Evolutionary conservation across 64 coral and sea anemone genomes (phyloP).

Genomic region (Montipora sp.): DNA sequence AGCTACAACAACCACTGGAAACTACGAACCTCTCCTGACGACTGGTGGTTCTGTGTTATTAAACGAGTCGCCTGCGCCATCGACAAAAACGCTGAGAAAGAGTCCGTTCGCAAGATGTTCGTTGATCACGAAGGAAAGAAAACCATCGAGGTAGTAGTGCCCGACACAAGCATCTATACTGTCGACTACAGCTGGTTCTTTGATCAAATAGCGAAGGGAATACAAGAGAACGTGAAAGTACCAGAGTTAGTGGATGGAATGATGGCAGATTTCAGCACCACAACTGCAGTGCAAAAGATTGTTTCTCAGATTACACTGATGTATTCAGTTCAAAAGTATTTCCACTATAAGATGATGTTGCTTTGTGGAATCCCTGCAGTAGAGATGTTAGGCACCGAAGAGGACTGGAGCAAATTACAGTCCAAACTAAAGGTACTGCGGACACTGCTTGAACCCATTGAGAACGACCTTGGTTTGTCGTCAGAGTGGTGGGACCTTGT

Average conservation of each 20-base stretch:
- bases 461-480: slow-evolving; percentile 29
- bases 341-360: neutral
- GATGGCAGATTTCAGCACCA: slow-evolving; percentile 69
- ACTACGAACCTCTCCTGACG: slow-evolving; percentile 79
- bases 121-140: slow-evolving; percentile 84
- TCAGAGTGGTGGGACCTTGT: slow-evolving; percentile 42
- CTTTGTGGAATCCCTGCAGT: slow-evolving; percentile 70
- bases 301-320: slow-evolving; percentile 88
- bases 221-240: slow-evolving; percentile 69
- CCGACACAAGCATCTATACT: slow-evolving; percentile 21
- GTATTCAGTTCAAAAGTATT: slow-evolving; percentile 74
- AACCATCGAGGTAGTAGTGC: slow-evolving; percentile 43
- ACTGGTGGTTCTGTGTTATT: slow-evolving; percentile 87
- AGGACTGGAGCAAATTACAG: slow-evolving; percentile 67
- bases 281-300: slow-evolving; percentile 69
- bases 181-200: slow-evolving; percentile 77
- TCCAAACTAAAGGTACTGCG: slow-evolving; percentile 46
- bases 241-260: slow-evolving; percentile 76
- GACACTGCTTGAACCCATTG: slow-evolving; percentile 53
- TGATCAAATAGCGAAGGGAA: slow-evolving; percentile 53
- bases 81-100: slow-evolving; percentile 57
- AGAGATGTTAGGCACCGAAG: slow-evolving; percentile 63
- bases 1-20: slow-evolving; percentile 81
- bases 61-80: slow-evolving; percentile 62
- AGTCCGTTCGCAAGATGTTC: slow-evolving; percentile 69